phyloP scores from a whole-genome alignment of 2,888 invertebrate species.

The Sepioteuthis lessoniana region DNA sequence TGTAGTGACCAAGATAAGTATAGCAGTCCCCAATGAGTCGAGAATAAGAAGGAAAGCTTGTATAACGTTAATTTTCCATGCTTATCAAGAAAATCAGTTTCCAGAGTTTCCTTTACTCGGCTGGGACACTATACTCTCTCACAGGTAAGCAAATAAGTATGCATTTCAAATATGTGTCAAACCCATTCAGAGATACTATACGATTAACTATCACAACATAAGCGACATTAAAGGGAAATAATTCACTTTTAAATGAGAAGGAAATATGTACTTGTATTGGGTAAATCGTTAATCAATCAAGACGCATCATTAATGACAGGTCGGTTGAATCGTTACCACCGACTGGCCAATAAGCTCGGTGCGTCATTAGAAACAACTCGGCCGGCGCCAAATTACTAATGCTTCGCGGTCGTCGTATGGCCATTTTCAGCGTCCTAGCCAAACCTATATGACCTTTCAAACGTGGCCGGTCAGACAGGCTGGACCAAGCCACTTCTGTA shows the following conservation, averaged over 20 bases:
- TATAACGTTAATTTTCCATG: too few relatives aligned
- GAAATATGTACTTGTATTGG: neutral
- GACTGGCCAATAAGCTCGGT: neutral
- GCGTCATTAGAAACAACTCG: neutral
- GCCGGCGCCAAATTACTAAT: neutral
- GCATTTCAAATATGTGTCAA: too few relatives aligned
- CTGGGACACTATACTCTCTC: too few relatives aligned
- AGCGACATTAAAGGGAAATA: neutral
- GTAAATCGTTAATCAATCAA: neutral
- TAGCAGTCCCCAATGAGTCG: too few relatives aligned
- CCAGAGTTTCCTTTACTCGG: too few relatives aligned
- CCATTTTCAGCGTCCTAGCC: neutral
- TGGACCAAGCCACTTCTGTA: neutral
- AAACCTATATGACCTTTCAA: neutral
- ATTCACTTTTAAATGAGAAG: neutral
- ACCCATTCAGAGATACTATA: too few relatives aligned
- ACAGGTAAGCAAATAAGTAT: too few relatives aligned
- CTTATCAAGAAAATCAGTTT: too few relatives aligned
- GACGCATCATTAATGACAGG: neutral
- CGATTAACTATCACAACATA: too few relatives aligned
- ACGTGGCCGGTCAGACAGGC: neutral
- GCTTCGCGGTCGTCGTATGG: neutral
- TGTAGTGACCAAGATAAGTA: too few relatives aligned
- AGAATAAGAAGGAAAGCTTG: too few relatives aligned
- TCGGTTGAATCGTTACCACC: neutral